Evolutionary conservation across 1,140 invertebrate species (phyloP), one percentile per base, ranked within the genome.

Genomic region (Melipona quadrifasciata): DNA sequence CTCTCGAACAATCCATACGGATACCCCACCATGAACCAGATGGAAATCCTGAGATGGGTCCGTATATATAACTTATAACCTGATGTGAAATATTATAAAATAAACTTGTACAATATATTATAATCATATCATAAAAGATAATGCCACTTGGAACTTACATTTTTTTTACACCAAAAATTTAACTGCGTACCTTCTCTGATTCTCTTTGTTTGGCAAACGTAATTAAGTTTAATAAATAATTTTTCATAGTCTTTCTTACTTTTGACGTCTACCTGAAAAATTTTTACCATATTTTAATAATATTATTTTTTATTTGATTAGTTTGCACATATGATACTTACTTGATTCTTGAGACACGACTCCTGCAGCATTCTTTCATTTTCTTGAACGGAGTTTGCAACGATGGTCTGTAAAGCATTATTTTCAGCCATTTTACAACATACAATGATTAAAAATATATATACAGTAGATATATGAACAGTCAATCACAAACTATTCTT

Each of bases 11-110:
- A 64, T 95, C 93, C 89, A 94, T 93, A 39, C 94, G 92, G 47
- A 95, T 93, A 27, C 94, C 94, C 94, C 94, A 95, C 94, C 94
- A 95, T 2, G 90, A 92, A 47, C 94, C 94, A 12, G 92, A 79
- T 73, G 90, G 88, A 84, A 91, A 93, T 53, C 83, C 87, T 12
- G 80, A n/a, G 21, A 94, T 78, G 11, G 91, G 90, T 12, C 94
- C 94, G 79, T 95, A 95, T n/a, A 80, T 86, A 34, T 90, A 85
- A 58, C 85, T 89, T 76, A 58, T 55, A 31, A 77, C 80, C 92
- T 94, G 76, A 34, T 71, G 86, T 87, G 53, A 83, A 74, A 83
- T 8, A 79, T 70, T 64, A 61, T 10, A 51, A 86, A 31, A 2
- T 0, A 71, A 83, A 82, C 12, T 8, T 47, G 39, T 78, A 21